Base-by-base conservation (phyloP, 2,888 invertebrate genomes). In the Heteromurus nitidus region DNA sequence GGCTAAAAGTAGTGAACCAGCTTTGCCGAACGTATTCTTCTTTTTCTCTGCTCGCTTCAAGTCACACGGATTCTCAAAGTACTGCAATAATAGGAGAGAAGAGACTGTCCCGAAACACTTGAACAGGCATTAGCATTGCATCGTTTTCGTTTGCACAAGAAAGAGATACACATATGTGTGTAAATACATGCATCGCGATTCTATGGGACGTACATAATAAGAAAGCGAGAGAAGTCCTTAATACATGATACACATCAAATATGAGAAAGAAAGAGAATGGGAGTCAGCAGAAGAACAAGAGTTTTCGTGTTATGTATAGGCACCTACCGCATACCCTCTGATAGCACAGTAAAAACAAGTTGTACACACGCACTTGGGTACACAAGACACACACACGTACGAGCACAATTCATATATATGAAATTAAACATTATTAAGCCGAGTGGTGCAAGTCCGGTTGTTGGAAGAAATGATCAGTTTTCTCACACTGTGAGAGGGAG, bases 51-150 rank as follows among this genome's bases (percentile, higher is more conserved):
- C 58, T 55, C 28, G 65, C 67, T 67, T 67, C 67, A 74, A 74
- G 74, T 75, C 75, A 67, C 75, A 75, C 65, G 75, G 67, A 75
- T 75, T 67, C 75, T 58, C 75, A 75, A 42, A 75, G 44, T 53
- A 7, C 47, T 18, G 47, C 47, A 42, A 36, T 2, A 26, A 22
- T 65, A 42, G 67, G 44, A 75, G 75, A 75, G 44, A 75, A 75
- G 74, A 74, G 75, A 20, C 58, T 75, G 58, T 44, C 65, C 67
- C 42, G 75, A 67, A 62, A 44, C 65, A 75, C 75, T 65, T 67
- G 58, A 75, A 75, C 75, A 58, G 55, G 58, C 67, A 50, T 47
- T 55, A 67, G 55, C 67, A 67, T 53, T 36, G 55, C 28, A 24
- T 42, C 22, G 30, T 53, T 55, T 73, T 67, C n/a, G 36, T 44